Conservation (phyloP, 1,140 invertebrate species). For the Bombus cullumanus region DNA sequence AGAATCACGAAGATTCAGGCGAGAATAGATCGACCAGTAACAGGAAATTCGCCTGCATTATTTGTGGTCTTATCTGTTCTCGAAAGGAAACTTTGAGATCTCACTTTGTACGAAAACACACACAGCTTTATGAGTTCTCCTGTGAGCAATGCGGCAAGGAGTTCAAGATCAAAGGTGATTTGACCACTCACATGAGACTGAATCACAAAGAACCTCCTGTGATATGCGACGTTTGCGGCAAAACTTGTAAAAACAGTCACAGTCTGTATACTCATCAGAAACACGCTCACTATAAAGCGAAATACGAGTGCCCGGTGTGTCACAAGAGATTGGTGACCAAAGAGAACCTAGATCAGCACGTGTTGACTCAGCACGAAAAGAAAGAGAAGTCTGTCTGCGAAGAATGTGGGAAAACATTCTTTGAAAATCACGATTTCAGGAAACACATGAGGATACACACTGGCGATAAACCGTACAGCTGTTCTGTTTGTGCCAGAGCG, state of each 20-base stretch:
- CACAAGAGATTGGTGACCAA: slow-evolving; percentile 78
- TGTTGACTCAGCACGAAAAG: slow-evolving; percentile 79
- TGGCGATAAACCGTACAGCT: slow-evolving; percentile 84
- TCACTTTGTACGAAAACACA: slow-evolving; percentile 75
- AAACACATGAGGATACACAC: slow-evolving; percentile 86
- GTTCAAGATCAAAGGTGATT: slow-evolving; percentile 83
- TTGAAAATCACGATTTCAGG: slow-evolving; percentile 84
- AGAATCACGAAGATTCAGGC: slow-evolving; percentile 33
- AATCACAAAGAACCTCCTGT: slow-evolving; percentile 86
- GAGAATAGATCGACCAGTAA: not conserved
- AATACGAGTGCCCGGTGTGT: slow-evolving; percentile 78
- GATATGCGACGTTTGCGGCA: slow-evolving; percentile 87
- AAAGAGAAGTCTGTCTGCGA: slow-evolving; percentile 82
- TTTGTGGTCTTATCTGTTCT: slow-evolving; percentile 46
- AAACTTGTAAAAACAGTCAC: slow-evolving; percentile 81
- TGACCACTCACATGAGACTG: slow-evolving; percentile 86
- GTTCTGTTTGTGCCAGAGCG: slow-evolving; percentile 85
- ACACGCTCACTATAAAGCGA: slow-evolving; percentile 80
- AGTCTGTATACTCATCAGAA: slow-evolving; percentile 80
- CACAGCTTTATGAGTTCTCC: slow-evolving; percentile 77
- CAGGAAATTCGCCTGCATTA: slow-evolving; percentile 35
- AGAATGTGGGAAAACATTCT: slow-evolving; percentile 84
- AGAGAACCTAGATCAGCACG: slow-evolving; percentile 81
- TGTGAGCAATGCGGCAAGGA: slow-evolving; percentile 84
- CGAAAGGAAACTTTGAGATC: slow-evolving; percentile 53